Evolutionary conservation across 2,113 vertebrate species (phyloP).

Genomic region (Chinchilla lanigera): DNA sequence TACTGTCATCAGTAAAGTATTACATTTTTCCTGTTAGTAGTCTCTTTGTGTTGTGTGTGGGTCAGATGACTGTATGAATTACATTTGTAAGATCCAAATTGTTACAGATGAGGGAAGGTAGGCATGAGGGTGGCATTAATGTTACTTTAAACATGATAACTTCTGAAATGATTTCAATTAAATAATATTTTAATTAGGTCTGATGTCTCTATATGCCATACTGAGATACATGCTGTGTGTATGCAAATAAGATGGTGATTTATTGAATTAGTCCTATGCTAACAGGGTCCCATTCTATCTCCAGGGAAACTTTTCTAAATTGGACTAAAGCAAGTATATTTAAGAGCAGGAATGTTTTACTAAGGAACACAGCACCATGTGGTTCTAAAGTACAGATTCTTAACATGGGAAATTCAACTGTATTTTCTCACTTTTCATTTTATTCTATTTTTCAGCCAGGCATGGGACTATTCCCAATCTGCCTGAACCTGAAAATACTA

Average conservation of each 20-base stretch:
- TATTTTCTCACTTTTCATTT: not conserved
- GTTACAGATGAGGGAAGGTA: slow-evolving; percentile 82
- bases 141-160: slow-evolving; percentile 77
- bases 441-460: not conserved
- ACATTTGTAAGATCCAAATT: slow-evolving; percentile 78
- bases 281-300: slow-evolving; percentile 1
- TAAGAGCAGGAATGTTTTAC: not conserved
- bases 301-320: slow-evolving; percentile 31
- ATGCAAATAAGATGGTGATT: slow-evolving; percentile 58
- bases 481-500: not conserved
- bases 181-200: slow-evolving; percentile 80
- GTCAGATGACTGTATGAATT: slow-evolving; percentile 77
- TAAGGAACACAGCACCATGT: not conserved
- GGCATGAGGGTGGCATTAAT: slow-evolving; percentile 75
- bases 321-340: not conserved
- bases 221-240: slow-evolving; percentile 53
- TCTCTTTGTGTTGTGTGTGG: slow-evolving; percentile 71
- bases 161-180: slow-evolving; percentile 80
- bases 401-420: not conserved
- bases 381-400: not conserved
- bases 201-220: slow-evolving; percentile 55
- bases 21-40: slow-evolving; percentile 80
- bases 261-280: slow-evolving; percentile 43
- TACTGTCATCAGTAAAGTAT: slow-evolving; percentile 83
- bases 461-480: not conserved